These are phyloP conservation scores for Sitophilus oryzae DNA, from an alignment of 1,140 invertebrate species.

Conservation along the genomic window DNA sequence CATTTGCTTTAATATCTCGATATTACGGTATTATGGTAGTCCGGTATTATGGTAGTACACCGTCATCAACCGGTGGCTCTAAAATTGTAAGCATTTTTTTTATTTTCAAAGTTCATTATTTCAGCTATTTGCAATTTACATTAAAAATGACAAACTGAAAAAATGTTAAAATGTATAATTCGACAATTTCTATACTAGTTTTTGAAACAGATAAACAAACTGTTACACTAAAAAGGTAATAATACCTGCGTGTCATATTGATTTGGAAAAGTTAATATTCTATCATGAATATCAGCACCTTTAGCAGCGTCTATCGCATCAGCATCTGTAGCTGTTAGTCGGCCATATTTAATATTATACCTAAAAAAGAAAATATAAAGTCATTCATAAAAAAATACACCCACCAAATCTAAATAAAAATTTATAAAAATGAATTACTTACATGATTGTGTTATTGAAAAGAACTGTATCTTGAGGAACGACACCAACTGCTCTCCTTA, in stretches of 20 bases:
- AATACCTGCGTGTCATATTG: slow-evolving; percentile 77
- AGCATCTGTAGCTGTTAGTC: slow-evolving; percentile 66
- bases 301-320: slow-evolving; percentile 85
- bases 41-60: too few relatives aligned
- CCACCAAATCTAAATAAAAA: background rate
- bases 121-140: too few relatives aligned
- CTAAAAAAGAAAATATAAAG: slow-evolving; percentile 43
- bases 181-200: too few relatives aligned
- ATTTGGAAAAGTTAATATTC: slow-evolving; percentile 84
- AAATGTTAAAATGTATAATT: too few relatives aligned
- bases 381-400: background rate
- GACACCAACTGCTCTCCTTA: slow-evolving; percentile 77
- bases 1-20: too few relatives aligned
- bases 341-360: slow-evolving; percentile 94
- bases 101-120: too few relatives aligned
- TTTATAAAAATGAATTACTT: slow-evolving; percentile 27
- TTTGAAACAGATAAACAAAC: too few relatives aligned
- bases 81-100: too few relatives aligned
- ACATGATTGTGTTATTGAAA: slow-evolving; percentile 90
- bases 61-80: too few relatives aligned
- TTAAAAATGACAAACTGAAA: too few relatives aligned
- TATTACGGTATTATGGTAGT: too few relatives aligned
- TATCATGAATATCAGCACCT: slow-evolving; percentile 90
- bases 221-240: too few relatives aligned
- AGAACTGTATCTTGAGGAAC: slow-evolving; percentile 97